phyloP scores from a whole-genome alignment of 1,140 invertebrate species.

The Zaprionus ornatus region DNA sequence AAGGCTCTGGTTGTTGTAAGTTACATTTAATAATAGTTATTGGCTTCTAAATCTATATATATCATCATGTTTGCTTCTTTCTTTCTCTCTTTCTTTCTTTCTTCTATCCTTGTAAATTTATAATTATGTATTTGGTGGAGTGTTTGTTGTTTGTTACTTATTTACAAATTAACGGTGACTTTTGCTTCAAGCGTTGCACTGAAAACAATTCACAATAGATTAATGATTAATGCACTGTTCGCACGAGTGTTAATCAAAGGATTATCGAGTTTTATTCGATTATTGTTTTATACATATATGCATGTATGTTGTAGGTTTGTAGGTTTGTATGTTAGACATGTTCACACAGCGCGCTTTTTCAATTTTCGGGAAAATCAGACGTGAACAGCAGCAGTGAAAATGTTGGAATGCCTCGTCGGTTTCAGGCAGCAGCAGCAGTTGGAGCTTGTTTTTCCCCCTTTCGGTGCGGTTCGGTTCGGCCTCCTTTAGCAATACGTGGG shows the following conservation, averaged over 20 bases:
- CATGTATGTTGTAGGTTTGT: background rate
- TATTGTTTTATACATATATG: background rate
- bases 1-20: slow-evolving; percentile 48
- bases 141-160: slow-evolving; percentile 65
- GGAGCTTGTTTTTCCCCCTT: slow-evolving; percentile 37
- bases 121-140: slow-evolving; percentile 64
- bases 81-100: slow-evolving; percentile 2
- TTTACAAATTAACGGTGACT: slow-evolving; percentile 68
- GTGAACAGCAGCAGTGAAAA: slow-evolving; percentile 63
- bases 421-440: slow-evolving; percentile 7
- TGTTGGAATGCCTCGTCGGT: slow-evolving; percentile 51
- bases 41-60: slow-evolving; percentile 67
- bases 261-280: background rate
- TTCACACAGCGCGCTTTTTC: background rate
- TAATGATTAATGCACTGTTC: background rate
- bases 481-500: slow-evolving; percentile 68
- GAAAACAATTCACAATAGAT: slow-evolving; percentile 29
- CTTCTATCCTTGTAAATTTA: slow-evolving; percentile 42
- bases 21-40: slow-evolving; percentile 49
- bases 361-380: background rate
- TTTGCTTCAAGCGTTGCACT: slow-evolving; percentile 61
- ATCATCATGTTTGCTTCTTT: slow-evolving; percentile 54
- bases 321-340: no score
- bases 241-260: background rate
- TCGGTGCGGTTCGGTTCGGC: slow-evolving; percentile 22